Conservation (phyloP, 2,797 vertebrate genomes). For the Babyrousa celebensis region DNA sequence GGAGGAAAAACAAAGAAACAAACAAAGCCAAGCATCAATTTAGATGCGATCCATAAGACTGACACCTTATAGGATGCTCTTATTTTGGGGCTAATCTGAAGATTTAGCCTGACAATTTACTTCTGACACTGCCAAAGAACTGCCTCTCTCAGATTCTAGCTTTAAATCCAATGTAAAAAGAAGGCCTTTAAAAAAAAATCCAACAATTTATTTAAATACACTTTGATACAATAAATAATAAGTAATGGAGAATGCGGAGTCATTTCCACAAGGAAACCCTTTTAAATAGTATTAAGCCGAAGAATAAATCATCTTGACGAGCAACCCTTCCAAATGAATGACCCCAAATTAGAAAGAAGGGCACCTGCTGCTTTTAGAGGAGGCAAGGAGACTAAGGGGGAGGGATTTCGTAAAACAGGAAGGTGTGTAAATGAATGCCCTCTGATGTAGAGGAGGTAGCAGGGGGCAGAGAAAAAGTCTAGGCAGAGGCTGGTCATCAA, state of each 20-base stretch:
- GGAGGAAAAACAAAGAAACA: background rate
- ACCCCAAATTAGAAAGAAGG: background rate
- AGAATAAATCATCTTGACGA: background rate
- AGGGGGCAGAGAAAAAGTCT: background rate
- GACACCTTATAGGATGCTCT: background rate
- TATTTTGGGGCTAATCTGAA: background rate
- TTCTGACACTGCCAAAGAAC: slow-evolving; percentile 23
- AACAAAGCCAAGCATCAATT: background rate
- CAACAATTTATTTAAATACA: too few relatives aligned
- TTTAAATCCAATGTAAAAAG: background rate
- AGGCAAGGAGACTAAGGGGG: background rate
- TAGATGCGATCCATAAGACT: background rate
- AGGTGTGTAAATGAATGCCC: background rate
- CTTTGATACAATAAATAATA: too few relatives aligned
- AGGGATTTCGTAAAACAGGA: background rate
- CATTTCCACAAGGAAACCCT: background rate
- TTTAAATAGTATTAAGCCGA: background rate
- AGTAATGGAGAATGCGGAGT: too few relatives aligned
- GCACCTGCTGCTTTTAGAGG: background rate
- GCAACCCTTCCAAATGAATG: background rate
- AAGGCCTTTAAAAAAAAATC: background rate
- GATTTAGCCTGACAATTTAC: background rate
- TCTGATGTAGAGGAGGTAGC: background rate
- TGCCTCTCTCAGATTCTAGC: background rate
- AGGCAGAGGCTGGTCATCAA: background rate